Evolutionary conservation across 2,797 vertebrate species (phyloP).

Genomic region (Dryobates pubescens): DNA sequence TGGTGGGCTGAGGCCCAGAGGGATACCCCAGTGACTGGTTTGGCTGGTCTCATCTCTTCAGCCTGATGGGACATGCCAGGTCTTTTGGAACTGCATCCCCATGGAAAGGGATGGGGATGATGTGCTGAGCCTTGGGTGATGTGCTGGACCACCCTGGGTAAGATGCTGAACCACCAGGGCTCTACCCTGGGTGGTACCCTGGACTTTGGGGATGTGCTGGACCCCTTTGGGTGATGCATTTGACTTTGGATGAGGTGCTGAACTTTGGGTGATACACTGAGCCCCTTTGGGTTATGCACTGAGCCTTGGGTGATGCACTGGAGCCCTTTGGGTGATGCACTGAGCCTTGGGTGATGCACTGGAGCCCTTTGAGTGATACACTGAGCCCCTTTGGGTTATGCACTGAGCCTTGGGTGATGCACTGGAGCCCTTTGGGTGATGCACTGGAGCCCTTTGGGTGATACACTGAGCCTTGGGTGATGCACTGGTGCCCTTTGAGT

Average conservation of each 20-base stretch:
- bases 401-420: neutral
- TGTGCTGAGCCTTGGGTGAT: neutral
- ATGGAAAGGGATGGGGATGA: neutral
- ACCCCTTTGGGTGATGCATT: neutral
- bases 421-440: neutral
- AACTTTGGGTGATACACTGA: no score
- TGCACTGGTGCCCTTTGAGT: no score
- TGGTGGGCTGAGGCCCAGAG: rapidly evolving
- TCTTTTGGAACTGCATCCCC: no score
- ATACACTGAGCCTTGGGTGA: no score
- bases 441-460: no score
- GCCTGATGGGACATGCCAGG: neutral
- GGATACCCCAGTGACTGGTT: neutral
- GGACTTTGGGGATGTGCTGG: neutral
- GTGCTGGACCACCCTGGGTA: neutral
- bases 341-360: no score
- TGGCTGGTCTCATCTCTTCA: rapidly evolving
- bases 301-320: no score
- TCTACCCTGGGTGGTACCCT: neutral
- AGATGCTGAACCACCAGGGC: neutral
- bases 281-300: no score
- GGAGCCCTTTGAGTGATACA: no score
- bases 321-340: no score
- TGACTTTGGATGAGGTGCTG: no score
- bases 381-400: neutral